Evolutionary conservation across 2,113 vertebrate species (phyloP).

Genomic region (Pelvicachromis taeniatus): DNA sequence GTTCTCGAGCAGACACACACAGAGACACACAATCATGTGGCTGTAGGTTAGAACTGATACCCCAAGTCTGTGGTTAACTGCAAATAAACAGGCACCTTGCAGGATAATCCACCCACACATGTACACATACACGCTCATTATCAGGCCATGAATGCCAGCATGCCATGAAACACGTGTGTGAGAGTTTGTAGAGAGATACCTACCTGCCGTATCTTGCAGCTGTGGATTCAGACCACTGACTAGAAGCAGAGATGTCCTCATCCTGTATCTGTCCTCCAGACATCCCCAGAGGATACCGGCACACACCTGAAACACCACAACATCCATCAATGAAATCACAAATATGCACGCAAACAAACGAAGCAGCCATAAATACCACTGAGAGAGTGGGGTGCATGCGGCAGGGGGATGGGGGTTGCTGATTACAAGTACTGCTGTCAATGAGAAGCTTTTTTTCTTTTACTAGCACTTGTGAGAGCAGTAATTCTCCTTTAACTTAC

Average conservation of each 20-base stretch:
- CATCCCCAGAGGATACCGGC: slow-evolving; percentile 95
- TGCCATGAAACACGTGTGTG: background rate
- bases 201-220: slow-evolving; percentile 94
- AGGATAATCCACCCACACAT: slow-evolving; percentile 7
- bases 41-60: slow-evolving; percentile 24
- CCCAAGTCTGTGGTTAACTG: slow-evolving; percentile 25
- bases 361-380: background rate
- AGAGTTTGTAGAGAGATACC: slow-evolving; percentile 14
- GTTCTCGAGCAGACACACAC: background rate
- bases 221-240: slow-evolving; percentile 97
- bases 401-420: background rate
- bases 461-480: background rate
- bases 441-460: background rate
- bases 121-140: slow-evolving; percentile 11
- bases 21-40: slow-evolving; percentile 13
- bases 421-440: background rate
- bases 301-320: slow-evolving; percentile 77
- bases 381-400: background rate
- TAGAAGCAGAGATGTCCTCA: slow-evolving; percentile 95
- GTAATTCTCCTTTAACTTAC: background rate
- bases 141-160: background rate
- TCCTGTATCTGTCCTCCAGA: slow-evolving; percentile 91
- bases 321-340: background rate
- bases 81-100: slow-evolving; percentile 42
- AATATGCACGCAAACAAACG: background rate